Percentiles rank a stretch among this genome's conserved stretches.
Evolutionary conservation across 2,888 invertebrate genomes (phyloP).

Genomic region (Ennomos quercinarius): DNA sequence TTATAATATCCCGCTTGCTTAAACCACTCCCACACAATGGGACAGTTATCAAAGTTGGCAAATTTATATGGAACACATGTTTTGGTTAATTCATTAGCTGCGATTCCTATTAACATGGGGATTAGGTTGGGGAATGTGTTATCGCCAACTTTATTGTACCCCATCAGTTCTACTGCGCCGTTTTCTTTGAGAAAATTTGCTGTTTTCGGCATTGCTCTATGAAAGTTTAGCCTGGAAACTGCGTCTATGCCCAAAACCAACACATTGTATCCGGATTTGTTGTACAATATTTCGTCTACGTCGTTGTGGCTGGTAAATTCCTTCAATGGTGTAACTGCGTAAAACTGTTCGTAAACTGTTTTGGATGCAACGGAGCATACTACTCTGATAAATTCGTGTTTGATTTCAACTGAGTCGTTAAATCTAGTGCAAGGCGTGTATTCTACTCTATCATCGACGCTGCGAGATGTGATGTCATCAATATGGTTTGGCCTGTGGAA

Average conservation of each 20-base stretch:
- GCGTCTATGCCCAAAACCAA: constrained; percentile 93
- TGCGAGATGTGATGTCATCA: no score
- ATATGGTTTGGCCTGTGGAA: no score
- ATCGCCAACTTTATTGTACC: constrained; percentile 96
- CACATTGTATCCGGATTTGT: constrained; percentile 81
- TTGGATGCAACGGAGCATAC: no score
- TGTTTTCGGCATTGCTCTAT: constrained; percentile 91
- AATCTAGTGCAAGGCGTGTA: no score
- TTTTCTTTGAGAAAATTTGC: constrained; percentile 83
- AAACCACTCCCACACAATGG: constrained; percentile 93
- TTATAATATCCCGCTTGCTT: constrained; percentile 89
- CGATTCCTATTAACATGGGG: constrained; percentile 90
- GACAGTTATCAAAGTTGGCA: constrained; percentile 84
- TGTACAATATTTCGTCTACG: no score
- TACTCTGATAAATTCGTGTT: no score
- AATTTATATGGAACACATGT: constrained; percentile 11
- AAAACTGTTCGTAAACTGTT: no score
- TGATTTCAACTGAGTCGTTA: no score
- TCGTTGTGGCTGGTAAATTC: no score
- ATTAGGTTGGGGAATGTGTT: constrained; percentile 96
- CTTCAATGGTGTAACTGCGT: no score
- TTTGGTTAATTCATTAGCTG: constrained; percentile 82
- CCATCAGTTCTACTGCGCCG: constrained; percentile 90
- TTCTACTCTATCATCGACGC: no score
- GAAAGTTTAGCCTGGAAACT: constrained; percentile 92